Conservation (phyloP, 2,888 invertebrate species). For the Megaustenia siamemsis region DNA sequence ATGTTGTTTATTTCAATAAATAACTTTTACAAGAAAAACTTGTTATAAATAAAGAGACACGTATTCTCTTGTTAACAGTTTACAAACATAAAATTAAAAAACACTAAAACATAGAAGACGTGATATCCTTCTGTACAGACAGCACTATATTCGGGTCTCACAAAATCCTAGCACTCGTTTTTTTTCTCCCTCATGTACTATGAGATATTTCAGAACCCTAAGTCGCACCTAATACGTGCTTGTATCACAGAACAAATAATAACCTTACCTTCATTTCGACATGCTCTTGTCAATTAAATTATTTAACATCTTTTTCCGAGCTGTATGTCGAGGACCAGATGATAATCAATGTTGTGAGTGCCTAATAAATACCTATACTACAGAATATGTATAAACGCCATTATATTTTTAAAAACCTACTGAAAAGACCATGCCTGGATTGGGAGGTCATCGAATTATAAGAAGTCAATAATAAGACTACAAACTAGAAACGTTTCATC, state of each 20-base stretch:
- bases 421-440: background rate
- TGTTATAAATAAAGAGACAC: slow-evolving; percentile 25
- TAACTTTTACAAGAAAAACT: slow-evolving; percentile 29
- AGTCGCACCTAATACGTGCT: background rate
- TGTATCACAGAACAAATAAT: background rate
- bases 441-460: slow-evolving; percentile 10
- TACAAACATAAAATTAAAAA: slow-evolving; percentile 26
- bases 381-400: background rate
- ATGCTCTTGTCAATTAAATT: background rate
- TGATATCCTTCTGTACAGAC: slow-evolving; percentile 31
- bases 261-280: background rate
- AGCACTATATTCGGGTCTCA: background rate
- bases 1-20: slow-evolving; percentile 32
- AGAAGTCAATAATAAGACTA: background rate
- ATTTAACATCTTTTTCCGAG: background rate
- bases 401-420: background rate
- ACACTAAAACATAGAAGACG: slow-evolving; percentile 4
- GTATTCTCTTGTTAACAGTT: slow-evolving; percentile 38
- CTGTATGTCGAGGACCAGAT: background rate
- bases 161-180: background rate
- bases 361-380: slow-evolving; percentile 1
- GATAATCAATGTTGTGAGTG: background rate
- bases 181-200: background rate
- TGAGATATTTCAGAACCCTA: background rate
- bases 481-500: background rate